Base-by-base conservation (phyloP, 2,888 invertebrate genomes). In the Folsomia manolachei region DNA sequence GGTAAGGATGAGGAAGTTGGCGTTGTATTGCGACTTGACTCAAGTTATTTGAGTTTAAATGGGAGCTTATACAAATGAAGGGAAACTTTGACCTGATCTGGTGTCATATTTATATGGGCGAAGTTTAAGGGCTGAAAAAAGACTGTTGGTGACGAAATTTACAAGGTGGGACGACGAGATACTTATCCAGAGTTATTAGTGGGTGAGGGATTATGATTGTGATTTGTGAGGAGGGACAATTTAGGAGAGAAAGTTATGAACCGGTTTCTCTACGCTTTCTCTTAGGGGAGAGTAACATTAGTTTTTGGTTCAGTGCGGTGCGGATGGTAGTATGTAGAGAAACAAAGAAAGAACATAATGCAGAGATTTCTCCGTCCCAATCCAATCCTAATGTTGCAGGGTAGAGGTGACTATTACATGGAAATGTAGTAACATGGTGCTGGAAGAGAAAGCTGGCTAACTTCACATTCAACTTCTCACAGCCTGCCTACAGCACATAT, bases 351-450 rank as follows among this genome's bases (percentile, higher is more conserved):
- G 39, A 66, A 66, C 65, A 66, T 66, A 66, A 66, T 66, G 65
- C 65, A 66, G 65, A 66, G 65, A 66, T 66, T 66, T 66, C 65
- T 66, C 65, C 52, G 52, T 51, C 65, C 23, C 52, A 21, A 23
- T 23, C 39, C 65, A 66, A 21, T 24, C 52, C 21, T 63, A 23
- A 4, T 14, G 23, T 19, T 7, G 60, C 60, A n/a, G n/a, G 60
- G 60, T 60, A 21, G 60, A 11, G 60, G 60, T 60, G 60, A n/a
- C 18, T n/a, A n/a, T n/a, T 39, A 39, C 39, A 39, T n/a, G n/a
- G n/a, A n/a, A n/a, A n/a, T n/a, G n/a, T n/a, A n/a, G n/a, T n/a
- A n/a, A n/a, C n/a, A n/a, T n/a, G n/a, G n/a, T n/a, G n/a, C n/a
- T n/a, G n/a, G n/a, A n/a, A n/a, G n/a, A n/a, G n/a, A n/a, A n/a